A percentile compares a stretch with the other conserved stretches of the same genome.
These are phyloP conservation scores for Apodemus speciosus DNA, from an alignment of 2,113 vertebrate genomes.

Conservation along the genomic window DNA sequence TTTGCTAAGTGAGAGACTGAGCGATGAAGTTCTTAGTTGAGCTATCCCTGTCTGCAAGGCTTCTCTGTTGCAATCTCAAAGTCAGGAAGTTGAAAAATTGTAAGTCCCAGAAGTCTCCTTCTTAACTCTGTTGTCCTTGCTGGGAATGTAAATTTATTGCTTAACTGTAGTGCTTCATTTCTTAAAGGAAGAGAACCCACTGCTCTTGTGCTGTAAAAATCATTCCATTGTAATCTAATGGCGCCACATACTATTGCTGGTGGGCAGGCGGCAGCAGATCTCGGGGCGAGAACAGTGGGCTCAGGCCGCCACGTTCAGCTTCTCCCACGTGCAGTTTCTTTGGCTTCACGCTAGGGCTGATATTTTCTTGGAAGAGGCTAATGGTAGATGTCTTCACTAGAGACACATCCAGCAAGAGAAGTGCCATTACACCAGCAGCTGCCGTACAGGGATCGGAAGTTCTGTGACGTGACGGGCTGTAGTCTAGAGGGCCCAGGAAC, in stretches of 20 bases:
- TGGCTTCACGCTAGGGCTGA: neutral
- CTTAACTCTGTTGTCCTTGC: neutral
- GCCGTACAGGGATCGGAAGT: neutral
- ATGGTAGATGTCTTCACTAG: neutral
- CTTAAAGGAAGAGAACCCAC: neutral
- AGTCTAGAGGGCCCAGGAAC: neutral
- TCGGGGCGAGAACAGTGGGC: neutral
- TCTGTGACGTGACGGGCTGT: neutral
- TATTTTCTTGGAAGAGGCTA: neutral
- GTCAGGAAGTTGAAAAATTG: constrained; percentile 1
- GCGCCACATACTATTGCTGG: neutral
- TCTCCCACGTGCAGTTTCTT: neutral
- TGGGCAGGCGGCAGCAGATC: neutral
- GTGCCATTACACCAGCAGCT: neutral
- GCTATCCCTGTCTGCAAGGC: neutral
- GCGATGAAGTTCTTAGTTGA: neutral
- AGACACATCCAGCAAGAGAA: neutral
- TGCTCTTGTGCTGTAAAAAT: neutral
- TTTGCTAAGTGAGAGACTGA: neutral
- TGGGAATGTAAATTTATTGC: neutral
- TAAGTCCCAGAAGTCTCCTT: constrained; percentile 4
- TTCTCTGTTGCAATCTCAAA: neutral
- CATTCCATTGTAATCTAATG: neutral
- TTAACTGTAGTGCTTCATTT: neutral
- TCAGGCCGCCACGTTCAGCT: neutral